A percentile compares a stretch with the other conserved stretches of the same genome.
phyloP scores from a whole-genome alignment of 2,113 vertebrate species.

The Kobus ellipsiprymnus region DNA sequence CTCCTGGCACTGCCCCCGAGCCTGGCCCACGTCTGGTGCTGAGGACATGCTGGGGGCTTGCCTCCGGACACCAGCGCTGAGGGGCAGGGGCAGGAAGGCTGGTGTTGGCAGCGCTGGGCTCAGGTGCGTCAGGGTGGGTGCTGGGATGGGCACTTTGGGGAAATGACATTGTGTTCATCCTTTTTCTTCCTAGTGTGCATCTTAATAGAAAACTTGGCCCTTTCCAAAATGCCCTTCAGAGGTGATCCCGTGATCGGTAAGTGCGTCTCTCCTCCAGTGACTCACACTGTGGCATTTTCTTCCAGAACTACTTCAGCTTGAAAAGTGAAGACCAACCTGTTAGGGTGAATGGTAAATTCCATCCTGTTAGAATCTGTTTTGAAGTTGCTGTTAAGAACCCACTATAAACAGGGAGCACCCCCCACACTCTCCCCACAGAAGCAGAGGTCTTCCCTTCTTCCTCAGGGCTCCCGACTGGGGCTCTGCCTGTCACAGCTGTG shows the following conservation, averaged over 20 bases:
- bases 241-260: conserved; percentile 86
- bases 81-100: background rate
- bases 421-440: background rate
- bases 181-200: conserved; percentile 83
- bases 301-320: too few species aligned
- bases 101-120: accelerated
- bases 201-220: conserved; percentile 91
- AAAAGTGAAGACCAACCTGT: background rate
- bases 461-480: accelerated
- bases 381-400: background rate
- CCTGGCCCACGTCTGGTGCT: background rate
- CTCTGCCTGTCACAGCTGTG: background rate
- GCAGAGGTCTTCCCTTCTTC: background rate
- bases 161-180: background rate
- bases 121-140: accelerated
- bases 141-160: background rate
- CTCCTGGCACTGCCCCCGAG: background rate
- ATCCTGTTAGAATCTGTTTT: background rate
- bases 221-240: conserved; percentile 92
- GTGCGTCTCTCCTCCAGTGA: conserved; percentile 9
- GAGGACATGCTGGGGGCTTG: background rate
- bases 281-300: background rate
- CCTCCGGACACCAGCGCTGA: accelerated
- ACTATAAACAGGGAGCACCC: background rate
- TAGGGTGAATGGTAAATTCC: accelerated